These are phyloP conservation scores for Oncorhynchus kisutch DNA, from an alignment of 2,113 vertebrate species.

Conservation along the genomic window DNA sequence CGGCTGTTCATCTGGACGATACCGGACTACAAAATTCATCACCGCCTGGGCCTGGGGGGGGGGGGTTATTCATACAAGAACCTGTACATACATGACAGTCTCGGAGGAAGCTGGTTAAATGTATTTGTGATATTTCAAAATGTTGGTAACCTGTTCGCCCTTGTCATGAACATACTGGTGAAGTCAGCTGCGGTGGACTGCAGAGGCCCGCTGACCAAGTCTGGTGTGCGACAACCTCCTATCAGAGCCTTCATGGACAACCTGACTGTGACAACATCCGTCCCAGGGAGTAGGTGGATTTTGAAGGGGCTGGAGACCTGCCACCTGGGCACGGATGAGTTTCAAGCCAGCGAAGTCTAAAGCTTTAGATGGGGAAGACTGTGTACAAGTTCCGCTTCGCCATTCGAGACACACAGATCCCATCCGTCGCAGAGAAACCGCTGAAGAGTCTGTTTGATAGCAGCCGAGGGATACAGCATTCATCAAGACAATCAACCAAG, in stretches of 20 bases:
- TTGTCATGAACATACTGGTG: too few species aligned
- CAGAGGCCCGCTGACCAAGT: slow-evolving; percentile 32
- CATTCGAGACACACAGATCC: slow-evolving; percentile 51
- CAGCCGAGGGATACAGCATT: slow-evolving; percentile 7
- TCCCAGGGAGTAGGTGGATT: slow-evolving; percentile 29
- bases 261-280: slow-evolving; percentile 6
- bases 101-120: too few species aligned
- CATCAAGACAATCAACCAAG: neutral
- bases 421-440: slow-evolving; percentile 35
- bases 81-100: too few species aligned
- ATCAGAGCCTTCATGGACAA: slow-evolving; percentile 4
- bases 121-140: too few species aligned
- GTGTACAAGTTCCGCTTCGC: slow-evolving; percentile 9
- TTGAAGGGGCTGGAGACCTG: neutral
- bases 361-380: neutral
- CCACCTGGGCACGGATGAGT: slow-evolving; percentile 8
- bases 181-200: neutral
- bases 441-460: slow-evolving; percentile 37
- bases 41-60: slow-evolving; percentile 66
- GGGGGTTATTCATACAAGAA: too few species aligned
- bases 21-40: slow-evolving; percentile 84
- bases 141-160: too few species aligned
- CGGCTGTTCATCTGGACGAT: slow-evolving; percentile 77
- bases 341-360: slow-evolving; percentile 9
- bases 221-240: neutral